phyloP scores from a whole-genome alignment of 2,113 vertebrate species.

The Nerophis lumbriciformis region DNA sequence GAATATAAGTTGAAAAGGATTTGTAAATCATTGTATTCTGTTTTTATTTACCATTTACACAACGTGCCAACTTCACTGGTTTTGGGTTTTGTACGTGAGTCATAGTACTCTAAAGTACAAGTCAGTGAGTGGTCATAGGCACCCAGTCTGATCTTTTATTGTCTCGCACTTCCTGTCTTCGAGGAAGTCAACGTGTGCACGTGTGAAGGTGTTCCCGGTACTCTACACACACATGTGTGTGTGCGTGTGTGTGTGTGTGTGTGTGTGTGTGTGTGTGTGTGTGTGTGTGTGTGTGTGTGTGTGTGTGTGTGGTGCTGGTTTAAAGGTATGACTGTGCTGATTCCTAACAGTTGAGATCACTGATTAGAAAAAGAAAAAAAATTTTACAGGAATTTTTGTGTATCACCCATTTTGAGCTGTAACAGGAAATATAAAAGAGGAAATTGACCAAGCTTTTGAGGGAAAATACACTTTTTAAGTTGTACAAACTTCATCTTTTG shows the following conservation, averaged over 20 bases:
- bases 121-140: too few relatives aligned
- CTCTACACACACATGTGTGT: conserved; percentile 13
- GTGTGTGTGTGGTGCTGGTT: neutral
- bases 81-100: too few relatives aligned
- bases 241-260: neutral
- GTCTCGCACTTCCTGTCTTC: conserved; percentile 57
- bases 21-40: too few relatives aligned
- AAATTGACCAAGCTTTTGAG: too few relatives aligned
- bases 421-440: too few relatives aligned
- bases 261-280: neutral
- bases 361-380: neutral
- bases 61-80: too few relatives aligned
- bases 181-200: conserved; percentile 52
- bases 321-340: conserved; percentile 11
- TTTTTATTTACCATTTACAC: too few relatives aligned
- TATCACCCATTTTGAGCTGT: too few relatives aligned
- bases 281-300: neutral
- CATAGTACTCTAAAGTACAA: too few relatives aligned
- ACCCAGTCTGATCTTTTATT: conserved; percentile 1
- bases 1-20: too few relatives aligned
- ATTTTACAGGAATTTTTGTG: neutral
- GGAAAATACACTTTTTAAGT: too few relatives aligned
- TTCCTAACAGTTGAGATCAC: conserved; percentile 3
- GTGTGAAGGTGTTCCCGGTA: conserved; percentile 59
- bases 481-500: too few relatives aligned